phyloP scores from a whole-genome alignment of 2,888 invertebrate species.

The Nomada ruficornis region DNA sequence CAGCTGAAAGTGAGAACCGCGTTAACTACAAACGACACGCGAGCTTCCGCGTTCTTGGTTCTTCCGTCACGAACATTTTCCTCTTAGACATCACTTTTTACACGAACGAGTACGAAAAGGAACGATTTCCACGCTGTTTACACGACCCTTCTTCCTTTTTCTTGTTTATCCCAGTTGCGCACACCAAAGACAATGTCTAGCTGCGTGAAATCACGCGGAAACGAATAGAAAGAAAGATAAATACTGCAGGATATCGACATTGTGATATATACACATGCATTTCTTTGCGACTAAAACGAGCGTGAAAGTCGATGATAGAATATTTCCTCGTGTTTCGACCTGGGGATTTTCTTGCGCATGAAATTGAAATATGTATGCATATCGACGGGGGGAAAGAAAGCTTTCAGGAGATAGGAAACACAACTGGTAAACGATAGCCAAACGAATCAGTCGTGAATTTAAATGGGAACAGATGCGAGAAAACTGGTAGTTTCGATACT shows the following conservation, averaged over 20 bases:
- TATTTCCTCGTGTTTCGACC: not conserved
- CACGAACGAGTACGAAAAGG: not conserved
- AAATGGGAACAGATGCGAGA: not conserved
- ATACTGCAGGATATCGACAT: not conserved
- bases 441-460: not conserved
- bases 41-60: constrained; percentile 39
- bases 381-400: not conserved
- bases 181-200: no score
- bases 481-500: not conserved
- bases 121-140: no score
- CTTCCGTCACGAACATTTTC: not conserved
- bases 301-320: constrained; percentile 21
- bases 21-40: constrained; percentile 18
- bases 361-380: constrained; percentile 6
- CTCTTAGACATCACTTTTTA: not conserved
- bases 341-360: not conserved
- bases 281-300: constrained; percentile 2
- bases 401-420: not conserved
- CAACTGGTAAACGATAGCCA: not conserved
- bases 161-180: not conserved
- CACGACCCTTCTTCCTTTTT: not conserved
- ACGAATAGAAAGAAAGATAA: constrained; percentile 1
- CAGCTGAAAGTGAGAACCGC: constrained; percentile 27
- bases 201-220: not conserved
- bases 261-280: not conserved